These are phyloP conservation scores for Neodiprion lecontei DNA, from an alignment of 1,140 invertebrate genomes.

Conservation along the genomic window DNA sequence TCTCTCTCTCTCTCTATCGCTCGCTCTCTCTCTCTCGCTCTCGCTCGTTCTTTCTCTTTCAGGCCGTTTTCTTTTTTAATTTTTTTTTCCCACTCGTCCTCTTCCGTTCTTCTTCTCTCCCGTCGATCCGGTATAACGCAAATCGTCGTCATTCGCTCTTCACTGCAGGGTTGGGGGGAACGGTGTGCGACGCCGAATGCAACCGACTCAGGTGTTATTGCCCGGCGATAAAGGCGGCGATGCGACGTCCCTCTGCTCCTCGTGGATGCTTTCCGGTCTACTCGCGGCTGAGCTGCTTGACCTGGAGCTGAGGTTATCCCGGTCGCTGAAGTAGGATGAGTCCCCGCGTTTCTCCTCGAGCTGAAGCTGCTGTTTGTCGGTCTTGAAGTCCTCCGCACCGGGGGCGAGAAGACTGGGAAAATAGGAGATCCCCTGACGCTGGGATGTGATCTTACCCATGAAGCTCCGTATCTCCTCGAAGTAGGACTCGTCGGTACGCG, in stretches of 20 bases:
- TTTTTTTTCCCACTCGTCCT: neutral
- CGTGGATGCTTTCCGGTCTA: conserved; percentile 55
- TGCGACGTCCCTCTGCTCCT: conserved; percentile 51
- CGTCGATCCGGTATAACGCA: neutral
- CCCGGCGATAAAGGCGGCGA: conserved; percentile 54
- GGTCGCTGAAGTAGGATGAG: conserved; percentile 65
- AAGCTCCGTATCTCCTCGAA: conserved; percentile 94
- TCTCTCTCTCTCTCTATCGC: conserved; percentile 11
- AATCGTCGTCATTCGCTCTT: conserved; percentile 2
- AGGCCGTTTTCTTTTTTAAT: neutral
- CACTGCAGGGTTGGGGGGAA: neutral
- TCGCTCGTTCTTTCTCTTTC: neutral
- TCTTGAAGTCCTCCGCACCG: conserved; percentile 50
- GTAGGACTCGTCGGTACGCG: conserved; percentile 77
- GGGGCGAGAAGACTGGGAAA: conserved; percentile 51
- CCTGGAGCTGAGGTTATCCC: conserved; percentile 65
- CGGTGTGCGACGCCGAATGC: neutral
- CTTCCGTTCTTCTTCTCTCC: neutral
- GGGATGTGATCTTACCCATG: conserved; percentile 87
- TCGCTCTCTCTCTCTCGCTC: neutral
- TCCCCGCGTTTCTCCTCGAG: conserved; percentile 61
- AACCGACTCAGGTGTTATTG: conserved; percentile 54
- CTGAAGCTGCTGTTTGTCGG: conserved; percentile 55
- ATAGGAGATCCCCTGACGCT: conserved; percentile 54
- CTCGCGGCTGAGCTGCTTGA: conserved; percentile 62